A percentile compares a stretch with the other conserved stretches of the same genome.
These are phyloP conservation scores for Psococerastis gibbosa DNA, from an alignment of 2,888 invertebrate species.

Conservation along the genomic window DNA sequence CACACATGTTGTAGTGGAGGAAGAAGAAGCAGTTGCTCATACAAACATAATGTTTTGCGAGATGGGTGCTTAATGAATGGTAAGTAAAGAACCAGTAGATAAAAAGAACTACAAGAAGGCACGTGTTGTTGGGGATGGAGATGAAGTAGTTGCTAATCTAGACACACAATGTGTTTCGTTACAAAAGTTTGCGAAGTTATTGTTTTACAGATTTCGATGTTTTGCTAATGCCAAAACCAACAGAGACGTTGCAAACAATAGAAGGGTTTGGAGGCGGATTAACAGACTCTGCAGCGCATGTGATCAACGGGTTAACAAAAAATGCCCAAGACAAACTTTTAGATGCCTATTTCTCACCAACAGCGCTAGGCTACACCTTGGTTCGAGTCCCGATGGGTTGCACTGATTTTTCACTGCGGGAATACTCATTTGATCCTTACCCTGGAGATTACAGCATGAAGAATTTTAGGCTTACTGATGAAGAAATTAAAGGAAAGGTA, in stretches of 20 bases:
- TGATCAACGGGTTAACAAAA: constrained; percentile 41
- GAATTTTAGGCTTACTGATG: constrained; percentile 42
- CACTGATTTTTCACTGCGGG: constrained; percentile 62
- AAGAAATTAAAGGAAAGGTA: constrained; percentile 52
- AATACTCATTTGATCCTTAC: constrained; percentile 61
- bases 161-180: too few species aligned
- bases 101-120: background rate
- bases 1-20: background rate
- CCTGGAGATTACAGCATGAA: constrained; percentile 37
- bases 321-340: constrained; percentile 32
- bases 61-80: too few species aligned
- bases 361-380: constrained; percentile 60
- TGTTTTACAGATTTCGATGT: too few species aligned
- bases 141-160: too few species aligned
- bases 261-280: constrained; percentile 77
- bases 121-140: background rate
- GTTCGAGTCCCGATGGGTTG: constrained; percentile 71
- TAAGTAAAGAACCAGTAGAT: background rate
- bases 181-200: too few species aligned
- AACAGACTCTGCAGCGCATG: constrained; percentile 53
- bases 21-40: background rate
- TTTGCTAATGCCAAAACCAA: constrained; percentile 21
- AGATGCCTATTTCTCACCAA: constrained; percentile 46
- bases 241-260: constrained; percentile 41
- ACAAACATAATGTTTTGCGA: too few species aligned